Conservation (phyloP, 2,888 invertebrate species). For the Polietes domitor region DNA sequence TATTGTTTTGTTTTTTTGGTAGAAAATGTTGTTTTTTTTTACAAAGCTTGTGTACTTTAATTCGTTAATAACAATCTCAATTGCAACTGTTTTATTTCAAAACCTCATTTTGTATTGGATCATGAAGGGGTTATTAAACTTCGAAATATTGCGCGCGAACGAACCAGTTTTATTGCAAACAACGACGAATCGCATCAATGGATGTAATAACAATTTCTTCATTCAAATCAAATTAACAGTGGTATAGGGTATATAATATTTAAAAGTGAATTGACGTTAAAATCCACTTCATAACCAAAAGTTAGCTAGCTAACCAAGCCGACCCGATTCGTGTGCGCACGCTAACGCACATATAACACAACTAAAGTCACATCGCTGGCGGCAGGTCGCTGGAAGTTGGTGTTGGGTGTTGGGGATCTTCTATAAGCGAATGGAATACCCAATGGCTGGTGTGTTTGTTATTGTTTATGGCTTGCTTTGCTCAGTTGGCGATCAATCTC, state of each 20-base stretch:
- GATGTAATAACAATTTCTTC: slow-evolving; percentile 8
- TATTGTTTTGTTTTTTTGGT: no score
- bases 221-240: slow-evolving; percentile 7
- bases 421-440: slow-evolving; percentile 38
- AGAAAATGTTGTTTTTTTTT: slow-evolving; percentile 7
- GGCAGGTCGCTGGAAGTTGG: slow-evolving; percentile 50
- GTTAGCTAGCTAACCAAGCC: slow-evolving; percentile 36
- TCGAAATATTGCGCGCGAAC: not conserved
- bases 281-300: slow-evolving; percentile 38
- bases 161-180: slow-evolving; percentile 20
- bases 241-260: not conserved
- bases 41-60: not conserved
- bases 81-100: not conserved
- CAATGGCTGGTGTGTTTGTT: not conserved
- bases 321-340: slow-evolving; percentile 52
- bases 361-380: slow-evolving; percentile 51
- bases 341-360: slow-evolving; percentile 64
- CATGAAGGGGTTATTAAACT: slow-evolving; percentile 17
- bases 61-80: slow-evolving; percentile 32
- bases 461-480: not conserved
- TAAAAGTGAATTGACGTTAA: slow-evolving; percentile 11
- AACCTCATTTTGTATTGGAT: not conserved
- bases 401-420: slow-evolving; percentile 56
- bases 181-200: not conserved
- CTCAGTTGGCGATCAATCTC: slow-evolving; percentile 30